Evolutionary conservation across 2,797 vertebrate genomes (phyloP), one percentile per base, ranked within the genome.

Genomic region (Lagocephalus sceleratus): DNA sequence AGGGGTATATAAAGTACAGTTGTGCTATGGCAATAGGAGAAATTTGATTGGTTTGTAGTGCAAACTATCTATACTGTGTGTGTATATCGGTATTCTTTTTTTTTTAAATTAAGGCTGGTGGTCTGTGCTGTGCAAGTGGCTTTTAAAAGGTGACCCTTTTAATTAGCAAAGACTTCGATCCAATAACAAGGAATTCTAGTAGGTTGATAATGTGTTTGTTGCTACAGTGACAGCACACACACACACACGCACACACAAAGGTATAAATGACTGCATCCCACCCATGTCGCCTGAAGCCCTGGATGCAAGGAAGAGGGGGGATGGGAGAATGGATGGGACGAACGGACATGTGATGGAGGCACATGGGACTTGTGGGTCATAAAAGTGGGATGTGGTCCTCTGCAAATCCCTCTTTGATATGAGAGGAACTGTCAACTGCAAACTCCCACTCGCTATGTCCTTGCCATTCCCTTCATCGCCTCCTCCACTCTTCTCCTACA

Each of bases 181-280:
- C 23, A 25, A 25, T 25, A 25, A 25, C 23, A 4, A 4, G 61
- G 51, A 66, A 58, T 63, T 41, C 25, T 70, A 60, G 84, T 70
- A 41, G 61, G 45, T 75, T 71, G 62, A 49, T 71, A 45, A 51
- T 56, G 75, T 60, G 53, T 50, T 59, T 71, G 68, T 58, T 65
- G 61, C 74, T 35, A 35, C 32, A 14, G 66, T 51, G 51, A 55
- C 61, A 60, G 39, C 47, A 25, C 29, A 32, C 11, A 12, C 10
- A 69, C 29, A 25, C 46, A 53, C 62, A 66, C 65, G 69, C 47
- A 63, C 56, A 60, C 70, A 77, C 63, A 46, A 60, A 75, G 41
- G 68, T 78, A 85, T 86, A 82, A 85, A 85, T 88, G 82, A 83
- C 59, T 64, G 35, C 59, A 74, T 83, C 84, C 82, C 85, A 84